Evolutionary conservation across 2,113 vertebrate genomes (phyloP), one percentile per base, ranked within the genome.

Genomic region (Crotalus helleri): DNA sequence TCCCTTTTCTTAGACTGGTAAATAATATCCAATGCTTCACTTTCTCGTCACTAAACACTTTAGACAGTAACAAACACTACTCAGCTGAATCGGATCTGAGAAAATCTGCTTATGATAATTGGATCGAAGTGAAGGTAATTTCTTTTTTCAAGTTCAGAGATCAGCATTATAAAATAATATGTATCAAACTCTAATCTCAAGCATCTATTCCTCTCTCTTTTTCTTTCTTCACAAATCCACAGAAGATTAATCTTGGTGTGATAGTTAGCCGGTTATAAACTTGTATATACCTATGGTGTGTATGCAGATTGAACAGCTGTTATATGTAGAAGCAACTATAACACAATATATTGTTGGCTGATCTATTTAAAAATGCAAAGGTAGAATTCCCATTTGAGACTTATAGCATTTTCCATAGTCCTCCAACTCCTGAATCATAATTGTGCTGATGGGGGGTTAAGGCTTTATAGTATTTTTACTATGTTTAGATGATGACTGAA

Each of bases 111-210:
- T 85, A n/a, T 39, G 1, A 91, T 85, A 49, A 1, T 69, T 85
- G 91, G 87, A 95, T 86, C 7, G 61, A 54, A 58, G 21, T 69
- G 94, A 94, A 91, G 81, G 96, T 55, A 87, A 13, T 23, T 90
- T 89, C n/a, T 26, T 93, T 93, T 95, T 95, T 95, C 89, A 6
- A 94, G 2, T 86, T 94, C 90, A 9, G 46, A 88, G 81, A n/a
- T 53, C 88, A 89, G 26, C 24, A 24, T 49, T 94, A 85, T 23
- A 87, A 55, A 64, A 55, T 64, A 87, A 88, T 87, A 57, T 55
- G 11, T 9, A 5, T 87, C 89, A 1, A 44, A 91, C 8, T 51
- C 91, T 90, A 24, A n/a, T 81, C 5, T 55, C 59, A 55, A 69
- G 90, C 90, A 85, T 9, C 1, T 87, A n/a, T 3, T 24, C 5